Evolutionary conservation across 2,888 invertebrate species (phyloP).

Genomic region (Drosophila putrida): DNA sequence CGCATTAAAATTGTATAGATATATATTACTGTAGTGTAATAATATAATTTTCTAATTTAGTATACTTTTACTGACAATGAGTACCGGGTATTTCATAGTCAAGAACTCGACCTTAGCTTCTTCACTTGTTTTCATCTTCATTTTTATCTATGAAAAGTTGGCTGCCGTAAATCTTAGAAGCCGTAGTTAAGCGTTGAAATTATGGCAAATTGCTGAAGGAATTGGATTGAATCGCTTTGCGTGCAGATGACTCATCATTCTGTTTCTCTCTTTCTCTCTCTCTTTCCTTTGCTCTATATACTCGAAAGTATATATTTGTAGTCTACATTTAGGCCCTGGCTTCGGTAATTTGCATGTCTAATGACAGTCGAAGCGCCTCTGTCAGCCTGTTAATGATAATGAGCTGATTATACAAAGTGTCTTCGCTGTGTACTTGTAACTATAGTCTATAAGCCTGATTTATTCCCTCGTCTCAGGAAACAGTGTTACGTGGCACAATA

Average conservation of each 20-base stretch:
- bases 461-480: background rate
- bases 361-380: slow-evolving; percentile 41
- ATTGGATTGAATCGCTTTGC: slow-evolving; percentile 69
- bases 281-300: too few species aligned
- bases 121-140: background rate
- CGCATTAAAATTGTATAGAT: too few species aligned
- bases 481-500: slow-evolving; percentile 5
- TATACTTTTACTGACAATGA: too few species aligned
- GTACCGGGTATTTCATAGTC: background rate
- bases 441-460: slow-evolving; percentile 7
- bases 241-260: slow-evolving; percentile 67
- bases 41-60: too few species aligned
- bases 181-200: slow-evolving; percentile 71
- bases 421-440: background rate
- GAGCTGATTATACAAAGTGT: slow-evolving; percentile 61
- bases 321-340: slow-evolving; percentile 60
- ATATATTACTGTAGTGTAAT: too few species aligned
- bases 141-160: slow-evolving; percentile 56
- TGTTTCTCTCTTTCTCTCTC: background rate
- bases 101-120: background rate
- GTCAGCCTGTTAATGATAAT: slow-evolving; percentile 71
- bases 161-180: slow-evolving; percentile 70
- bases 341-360: slow-evolving; percentile 70
- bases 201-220: slow-evolving; percentile 73
- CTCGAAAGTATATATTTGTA: slow-evolving; percentile 15